These are phyloP conservation scores for Mylabris phalerata DNA, from an alignment of 1,140 invertebrate genomes.

Conservation along the genomic window DNA sequence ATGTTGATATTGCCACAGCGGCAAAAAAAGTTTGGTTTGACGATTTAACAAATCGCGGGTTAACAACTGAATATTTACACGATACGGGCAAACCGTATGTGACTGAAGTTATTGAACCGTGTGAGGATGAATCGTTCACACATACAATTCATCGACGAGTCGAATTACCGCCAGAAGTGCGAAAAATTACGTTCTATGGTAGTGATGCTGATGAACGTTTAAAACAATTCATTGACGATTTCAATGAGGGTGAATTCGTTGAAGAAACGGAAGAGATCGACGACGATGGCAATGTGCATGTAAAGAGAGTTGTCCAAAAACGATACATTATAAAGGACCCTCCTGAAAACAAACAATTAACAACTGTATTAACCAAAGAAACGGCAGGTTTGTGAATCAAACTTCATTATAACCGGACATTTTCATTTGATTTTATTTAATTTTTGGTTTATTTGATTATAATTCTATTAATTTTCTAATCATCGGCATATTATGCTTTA, in stretches of 20 bases:
- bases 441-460: constrained; percentile 8
- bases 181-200: constrained; percentile 50
- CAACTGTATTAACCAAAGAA: constrained; percentile 22
- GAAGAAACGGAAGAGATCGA: constrained; percentile 46
- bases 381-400: constrained; percentile 26
- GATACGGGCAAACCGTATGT: constrained; percentile 41
- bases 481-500: too few relatives aligned
- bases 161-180: constrained; percentile 47
- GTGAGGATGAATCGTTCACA: constrained; percentile 39
- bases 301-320: constrained; percentile 46
- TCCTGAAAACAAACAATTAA: constrained; percentile 20
- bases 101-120: constrained; percentile 45
- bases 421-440: constrained; percentile 12
- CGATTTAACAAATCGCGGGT: constrained; percentile 26
- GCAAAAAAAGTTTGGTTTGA: constrained; percentile 42
- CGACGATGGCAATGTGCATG: constrained; percentile 47
- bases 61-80: constrained; percentile 33
- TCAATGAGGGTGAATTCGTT: constrained; percentile 47
- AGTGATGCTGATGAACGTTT: constrained; percentile 46
- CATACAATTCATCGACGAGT: constrained; percentile 45
- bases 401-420: background rate
- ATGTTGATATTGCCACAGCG: constrained; percentile 37
- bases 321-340: constrained; percentile 41
- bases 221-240: constrained; percentile 46
- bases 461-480: background rate